Conservation (phyloP, 2,113 vertebrate genomes). For the Pristiophorus japonicus region DNA sequence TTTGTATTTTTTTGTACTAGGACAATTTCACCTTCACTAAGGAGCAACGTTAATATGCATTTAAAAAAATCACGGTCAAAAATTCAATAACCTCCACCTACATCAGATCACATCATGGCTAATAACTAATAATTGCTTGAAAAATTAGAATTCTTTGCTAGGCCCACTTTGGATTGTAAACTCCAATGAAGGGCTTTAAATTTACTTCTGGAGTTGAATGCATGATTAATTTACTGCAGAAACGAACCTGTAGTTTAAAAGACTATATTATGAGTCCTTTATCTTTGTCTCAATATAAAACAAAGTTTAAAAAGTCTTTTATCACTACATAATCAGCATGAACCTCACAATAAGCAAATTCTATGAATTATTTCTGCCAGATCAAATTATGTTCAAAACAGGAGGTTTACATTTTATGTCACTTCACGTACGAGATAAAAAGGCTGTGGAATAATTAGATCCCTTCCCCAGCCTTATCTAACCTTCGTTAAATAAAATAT, state of each 20-base stretch:
- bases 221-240: not conserved
- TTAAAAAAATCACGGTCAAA: not conserved
- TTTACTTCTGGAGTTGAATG: not conserved
- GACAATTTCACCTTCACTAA: not conserved
- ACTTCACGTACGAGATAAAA: not conserved
- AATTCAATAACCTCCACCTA: not conserved
- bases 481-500: constrained; percentile 22
- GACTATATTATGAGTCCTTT: not conserved
- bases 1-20: too few relatives aligned
- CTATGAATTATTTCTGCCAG: not conserved
- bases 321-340: constrained; percentile 11
- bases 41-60: not conserved
- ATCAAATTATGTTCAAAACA: not conserved
- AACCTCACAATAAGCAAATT: not conserved
- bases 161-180: not conserved
- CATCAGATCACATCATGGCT: not conserved
- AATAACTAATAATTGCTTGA: not conserved
- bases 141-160: not conserved
- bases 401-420: constrained; percentile 8
- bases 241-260: not conserved
- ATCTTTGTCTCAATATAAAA: not conserved
- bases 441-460: not conserved
- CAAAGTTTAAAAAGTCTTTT: constrained; percentile 17
- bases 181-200: not conserved
- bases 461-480: not conserved